Evolutionary conservation across 2,113 vertebrate genomes (phyloP), one percentile per base, ranked within the genome.

Genomic region (Calyptommatus sinebrachiatus): DNA sequence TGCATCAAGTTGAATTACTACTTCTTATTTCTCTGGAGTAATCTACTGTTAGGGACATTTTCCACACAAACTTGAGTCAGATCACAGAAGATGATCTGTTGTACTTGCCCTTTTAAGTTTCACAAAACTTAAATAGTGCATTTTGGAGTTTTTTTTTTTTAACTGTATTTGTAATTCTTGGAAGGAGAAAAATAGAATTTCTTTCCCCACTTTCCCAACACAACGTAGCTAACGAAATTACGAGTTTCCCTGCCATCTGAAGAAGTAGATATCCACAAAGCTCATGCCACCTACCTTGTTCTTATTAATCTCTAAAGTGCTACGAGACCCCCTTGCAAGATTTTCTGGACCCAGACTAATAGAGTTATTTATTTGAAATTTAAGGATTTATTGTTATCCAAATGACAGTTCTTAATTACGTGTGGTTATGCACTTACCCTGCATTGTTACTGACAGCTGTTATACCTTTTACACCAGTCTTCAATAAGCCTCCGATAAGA

Each of bases 361-460:
- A 41, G 3, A 41, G 35, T 5, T 41, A 41, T 41, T 41, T 41
- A 2, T 41, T 41, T 41, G 35, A 41, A 41, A 41, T 41, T 5
- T 41, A 41, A 5, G 21, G 21, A 28, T 61, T 1, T 5, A 18
- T 31, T 50, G 67, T 80, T 48, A 65, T 1, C 1, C 20, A 7
- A 82, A 57, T 5, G 1, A 0, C 6, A 80, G 31, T 48, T 70
- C 14, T 31, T 63, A n/a, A 22, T 71, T 48, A 5, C 69, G 78
- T 50, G 10, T 46, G 84, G 66, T n/a, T 1, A 2, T 86, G 80
- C 66, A 94, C 96, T 89, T 92, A 99, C 98, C 98, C 98, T 60
- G 98, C 98, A 91, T 99, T 99, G 88, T 99, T 99, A 93, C 98
- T 99, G 87, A 99, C 96, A 63, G 97, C 98, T 7, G 97, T 99